Conservation (phyloP, 2,888 invertebrate species). For the Myopa testacea region DNA sequence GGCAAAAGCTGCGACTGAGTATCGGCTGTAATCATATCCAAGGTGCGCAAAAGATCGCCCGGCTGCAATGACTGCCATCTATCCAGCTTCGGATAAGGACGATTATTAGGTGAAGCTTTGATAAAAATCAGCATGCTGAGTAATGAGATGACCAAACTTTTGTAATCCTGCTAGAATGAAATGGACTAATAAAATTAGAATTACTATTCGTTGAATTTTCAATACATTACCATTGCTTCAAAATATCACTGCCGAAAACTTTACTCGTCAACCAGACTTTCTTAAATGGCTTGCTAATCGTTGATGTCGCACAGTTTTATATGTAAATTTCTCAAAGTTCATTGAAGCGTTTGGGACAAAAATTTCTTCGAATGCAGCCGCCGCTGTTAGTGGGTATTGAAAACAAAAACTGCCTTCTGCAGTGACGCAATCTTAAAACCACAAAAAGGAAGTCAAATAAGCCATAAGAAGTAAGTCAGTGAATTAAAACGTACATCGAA, state of each 20-base stretch:
- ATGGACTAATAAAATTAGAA: too few relatives aligned
- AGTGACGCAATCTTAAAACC: neutral
- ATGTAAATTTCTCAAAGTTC: neutral
- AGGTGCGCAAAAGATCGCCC: conserved; percentile 44
- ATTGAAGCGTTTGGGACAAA: conserved; percentile 17
- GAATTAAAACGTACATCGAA: neutral
- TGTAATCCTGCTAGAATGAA: neutral
- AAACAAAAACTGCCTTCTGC: neutral
- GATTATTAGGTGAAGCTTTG: neutral
- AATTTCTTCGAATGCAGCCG: neutral
- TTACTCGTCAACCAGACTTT: neutral
- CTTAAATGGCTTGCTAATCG: neutral
- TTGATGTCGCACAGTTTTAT: neutral
- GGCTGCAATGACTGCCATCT: conserved; percentile 43
- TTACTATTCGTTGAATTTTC: too few relatives aligned
- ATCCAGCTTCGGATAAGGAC: neutral
- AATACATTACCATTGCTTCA: neutral
- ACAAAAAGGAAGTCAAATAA: conserved; percentile 13
- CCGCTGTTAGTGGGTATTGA: neutral
- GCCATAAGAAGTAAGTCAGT: neutral
- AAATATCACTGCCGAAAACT: neutral
- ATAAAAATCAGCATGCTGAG: neutral
- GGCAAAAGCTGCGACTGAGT: conserved; percentile 5
- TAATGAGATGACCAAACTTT: neutral
- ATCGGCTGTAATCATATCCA: conserved; percentile 45